These are phyloP conservation scores for Sinohyriopsis cumingii DNA, from an alignment of 2,888 invertebrate species.

Conservation along the genomic window DNA sequence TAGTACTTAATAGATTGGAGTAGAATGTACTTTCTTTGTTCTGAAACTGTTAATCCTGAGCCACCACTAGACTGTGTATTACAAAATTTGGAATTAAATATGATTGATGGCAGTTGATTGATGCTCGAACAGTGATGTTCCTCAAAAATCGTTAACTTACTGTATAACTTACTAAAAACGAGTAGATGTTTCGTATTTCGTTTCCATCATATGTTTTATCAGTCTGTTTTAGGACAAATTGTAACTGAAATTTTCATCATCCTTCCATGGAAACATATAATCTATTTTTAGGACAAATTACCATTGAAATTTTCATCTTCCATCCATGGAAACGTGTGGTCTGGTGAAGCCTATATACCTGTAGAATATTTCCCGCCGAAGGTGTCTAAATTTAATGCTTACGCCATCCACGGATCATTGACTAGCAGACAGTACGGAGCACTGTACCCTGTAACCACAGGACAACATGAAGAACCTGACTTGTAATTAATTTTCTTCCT, in stretches of 20 bases:
- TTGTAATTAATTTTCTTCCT: slow-evolving; percentile 67
- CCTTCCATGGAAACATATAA: slow-evolving; percentile 46
- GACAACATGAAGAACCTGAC: slow-evolving; percentile 71
- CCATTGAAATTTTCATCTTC: slow-evolving; percentile 62
- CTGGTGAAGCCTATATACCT: slow-evolving; percentile 72
- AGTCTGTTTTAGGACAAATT: slow-evolving; percentile 60
- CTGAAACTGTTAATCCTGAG: too few relatives aligned
- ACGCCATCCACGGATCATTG: slow-evolving; percentile 74
- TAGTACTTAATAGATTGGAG: too few relatives aligned
- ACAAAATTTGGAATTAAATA: too few relatives aligned
- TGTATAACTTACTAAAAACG: too few relatives aligned
- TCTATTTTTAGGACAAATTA: slow-evolving; percentile 61
- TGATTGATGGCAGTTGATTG: too few relatives aligned
- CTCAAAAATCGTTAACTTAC: too few relatives aligned
- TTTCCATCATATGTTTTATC: too few relatives aligned
- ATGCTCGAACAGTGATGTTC: too few relatives aligned
- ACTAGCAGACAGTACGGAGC: slow-evolving; percentile 72
- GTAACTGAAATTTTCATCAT: slow-evolving; percentile 61
- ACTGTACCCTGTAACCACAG: slow-evolving; percentile 72
- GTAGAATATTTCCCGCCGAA: slow-evolving; percentile 73
- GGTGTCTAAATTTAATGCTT: slow-evolving; percentile 74
- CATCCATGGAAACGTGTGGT: slow-evolving; percentile 69
- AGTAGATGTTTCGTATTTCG: not conserved
- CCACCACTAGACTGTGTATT: too few relatives aligned
- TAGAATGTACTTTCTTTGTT: too few relatives aligned